Base-by-base conservation (phyloP, 2,113 vertebrate genomes). In the Rousettus leschenaultii region DNA sequence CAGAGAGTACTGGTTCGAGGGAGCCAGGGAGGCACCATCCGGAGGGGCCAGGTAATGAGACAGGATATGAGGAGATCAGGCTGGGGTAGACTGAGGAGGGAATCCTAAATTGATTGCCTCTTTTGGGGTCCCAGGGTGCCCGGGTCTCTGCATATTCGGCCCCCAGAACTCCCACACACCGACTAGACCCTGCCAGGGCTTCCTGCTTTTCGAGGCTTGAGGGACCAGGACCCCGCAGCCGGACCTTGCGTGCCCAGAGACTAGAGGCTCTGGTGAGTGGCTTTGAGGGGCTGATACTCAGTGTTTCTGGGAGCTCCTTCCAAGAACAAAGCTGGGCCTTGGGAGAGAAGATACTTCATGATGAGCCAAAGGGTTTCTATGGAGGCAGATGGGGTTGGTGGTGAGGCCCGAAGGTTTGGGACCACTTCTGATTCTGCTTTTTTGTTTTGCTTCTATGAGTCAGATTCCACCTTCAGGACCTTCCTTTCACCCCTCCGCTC, bases 191-290 rank as follows among this genome's bases (percentile, higher is more conserved):
- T 53, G 88, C 57, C 57, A 95, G 97, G 82, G 95, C 91, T 95
- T 98, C 98, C 70, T 97, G 92, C 84, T 97, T 98, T 51, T 97
- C 98, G 5, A 97, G 92, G 51, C 55, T 97, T 35, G 94, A 98
- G 48, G 88, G 92, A 73, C 92, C 97, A 86, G 98, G 98, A 86
- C 97, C 95, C 33, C 87, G 92, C 22, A 59, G 80, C 51, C 77
- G 12, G 40, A 90, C 59, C n/a, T 63, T 96, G 38, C 85, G 63
- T 10, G 55, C 89, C 1, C 96, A 94, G 94, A 96, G 94, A 30
- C 92, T 73, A 6, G 79, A 97, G 75, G 57, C 70, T 22, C 18
- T 93, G 87, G 97, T 96, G 89, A 97, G 97, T 97, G 43, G 21
- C 33, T 35, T 30, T 26, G 57, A 30, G 33, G 55, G 55, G 45